Conservation (phyloP, 2,888 invertebrate species). For the Megamerina dolium region DNA sequence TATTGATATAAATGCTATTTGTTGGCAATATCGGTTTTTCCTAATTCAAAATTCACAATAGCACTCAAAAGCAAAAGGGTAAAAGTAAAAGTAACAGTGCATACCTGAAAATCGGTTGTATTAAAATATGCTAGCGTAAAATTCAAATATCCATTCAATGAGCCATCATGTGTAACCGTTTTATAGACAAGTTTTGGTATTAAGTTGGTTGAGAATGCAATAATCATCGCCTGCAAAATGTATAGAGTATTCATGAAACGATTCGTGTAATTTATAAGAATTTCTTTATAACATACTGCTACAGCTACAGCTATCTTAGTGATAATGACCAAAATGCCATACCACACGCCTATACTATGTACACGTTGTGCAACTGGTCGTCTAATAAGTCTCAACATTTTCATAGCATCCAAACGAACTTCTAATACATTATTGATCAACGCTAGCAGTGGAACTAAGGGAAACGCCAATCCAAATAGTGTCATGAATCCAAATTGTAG, state of each 20-base stretch:
- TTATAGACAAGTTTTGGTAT: slow-evolving; percentile 70
- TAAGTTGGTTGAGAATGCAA: slow-evolving; percentile 79
- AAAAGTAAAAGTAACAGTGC: too few species aligned
- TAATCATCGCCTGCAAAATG: slow-evolving; percentile 61
- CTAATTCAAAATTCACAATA: too few species aligned
- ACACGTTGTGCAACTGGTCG: slow-evolving; percentile 69
- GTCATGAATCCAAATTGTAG: slow-evolving; percentile 83
- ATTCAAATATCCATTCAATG: slow-evolving; percentile 62
- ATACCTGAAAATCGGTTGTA: slow-evolving; percentile 55
- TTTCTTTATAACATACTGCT: slow-evolving; percentile 57
- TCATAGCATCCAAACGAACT: slow-evolving; percentile 76
- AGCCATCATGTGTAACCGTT: slow-evolving; percentile 50
- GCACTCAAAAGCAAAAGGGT: too few species aligned
- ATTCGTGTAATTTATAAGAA: not conserved
- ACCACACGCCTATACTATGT: slow-evolving; percentile 75
- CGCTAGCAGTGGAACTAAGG: slow-evolving; percentile 76
- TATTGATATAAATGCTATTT: slow-evolving; percentile 42
- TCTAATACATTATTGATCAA: slow-evolving; percentile 77
- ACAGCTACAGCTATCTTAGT: slow-evolving; percentile 71
- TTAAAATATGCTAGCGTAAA: slow-evolving; percentile 63
- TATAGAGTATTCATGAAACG: not conserved
- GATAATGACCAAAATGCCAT: slow-evolving; percentile 65
- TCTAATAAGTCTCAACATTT: slow-evolving; percentile 67
- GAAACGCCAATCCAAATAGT: slow-evolving; percentile 80
- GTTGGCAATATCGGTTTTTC: too few species aligned